Conservation (phyloP, 64 coral and sea anemone genomes). For the Montipora efflorescens region DNA sequence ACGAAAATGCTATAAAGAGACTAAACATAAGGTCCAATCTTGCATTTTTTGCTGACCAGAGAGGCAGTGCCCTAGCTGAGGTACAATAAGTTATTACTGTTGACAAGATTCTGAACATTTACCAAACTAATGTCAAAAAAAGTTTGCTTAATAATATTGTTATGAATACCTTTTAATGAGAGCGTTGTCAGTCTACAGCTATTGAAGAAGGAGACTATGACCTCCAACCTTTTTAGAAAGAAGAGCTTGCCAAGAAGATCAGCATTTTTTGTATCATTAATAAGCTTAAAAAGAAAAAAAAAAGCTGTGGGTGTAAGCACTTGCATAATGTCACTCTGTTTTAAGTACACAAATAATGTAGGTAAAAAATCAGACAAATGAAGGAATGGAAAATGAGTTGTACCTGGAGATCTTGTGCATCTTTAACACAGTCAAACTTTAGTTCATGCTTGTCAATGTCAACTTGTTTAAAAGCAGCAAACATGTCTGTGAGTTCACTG, state of each 20-base stretch:
- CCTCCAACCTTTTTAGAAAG: conserved; percentile 88
- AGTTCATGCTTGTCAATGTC: conserved; percentile 45
- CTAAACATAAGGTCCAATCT: too few species aligned
- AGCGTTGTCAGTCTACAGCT: conserved; percentile 71
- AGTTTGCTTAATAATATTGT: neutral
- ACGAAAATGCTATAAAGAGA: neutral
- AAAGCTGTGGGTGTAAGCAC: neutral
- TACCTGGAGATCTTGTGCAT: conserved; percentile 85
- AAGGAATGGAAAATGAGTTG: neutral
- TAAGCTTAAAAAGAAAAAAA: neutral
- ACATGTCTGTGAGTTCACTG: conserved; percentile 76
- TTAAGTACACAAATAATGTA: neutral
- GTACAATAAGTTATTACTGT: too few species aligned
- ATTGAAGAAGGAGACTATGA: conserved; percentile 90
- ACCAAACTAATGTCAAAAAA: too few species aligned
- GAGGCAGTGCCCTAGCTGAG: too few species aligned
- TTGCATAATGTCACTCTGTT: neutral
- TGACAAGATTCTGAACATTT: too few species aligned
- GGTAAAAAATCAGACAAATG: neutral
- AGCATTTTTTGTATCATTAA: conserved; percentile 32
- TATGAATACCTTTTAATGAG: conserved; percentile 70
- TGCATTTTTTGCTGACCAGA: too few species aligned
- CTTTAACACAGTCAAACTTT: conserved; percentile 76
- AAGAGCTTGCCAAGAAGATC: conserved; percentile 75
- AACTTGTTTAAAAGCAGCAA: conserved; percentile 66